Percentiles rank a stretch among this genome's conserved stretches.
Conservation (phyloP, 2,113 vertebrate genomes). For the Eurypyga helias region DNA sequence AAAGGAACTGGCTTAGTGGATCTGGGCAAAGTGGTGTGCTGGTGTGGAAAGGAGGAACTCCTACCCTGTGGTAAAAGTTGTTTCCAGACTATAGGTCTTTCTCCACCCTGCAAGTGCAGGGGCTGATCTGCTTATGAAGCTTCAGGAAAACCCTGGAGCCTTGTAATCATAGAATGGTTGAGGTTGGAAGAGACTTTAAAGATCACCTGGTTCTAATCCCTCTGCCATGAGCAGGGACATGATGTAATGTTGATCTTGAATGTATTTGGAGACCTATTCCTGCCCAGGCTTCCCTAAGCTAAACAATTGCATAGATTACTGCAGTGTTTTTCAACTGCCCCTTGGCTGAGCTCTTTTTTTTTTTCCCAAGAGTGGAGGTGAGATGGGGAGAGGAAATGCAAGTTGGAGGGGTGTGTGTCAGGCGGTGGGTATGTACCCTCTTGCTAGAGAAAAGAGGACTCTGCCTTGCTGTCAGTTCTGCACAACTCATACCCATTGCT, state of each 20-base stretch:
- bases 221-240: too few species aligned
- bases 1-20: not conserved
- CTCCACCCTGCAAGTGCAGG: not conserved
- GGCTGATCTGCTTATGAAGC: not conserved
- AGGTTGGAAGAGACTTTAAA: too few species aligned
- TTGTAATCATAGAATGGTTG: not conserved
- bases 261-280: not conserved
- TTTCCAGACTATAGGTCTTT: not conserved
- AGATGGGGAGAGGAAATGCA: not conserved
- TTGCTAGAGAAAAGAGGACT: not conserved
- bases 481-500: accelerated
- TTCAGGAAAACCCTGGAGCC: not conserved
- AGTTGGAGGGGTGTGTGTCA: not conserved
- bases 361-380: not conserved
- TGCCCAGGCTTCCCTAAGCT: not conserved
- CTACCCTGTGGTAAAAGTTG: not conserved
- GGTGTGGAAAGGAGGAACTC: not conserved
- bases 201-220: too few species aligned
- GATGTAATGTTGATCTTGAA: not conserved
- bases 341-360: not conserved
- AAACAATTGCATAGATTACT: not conserved
- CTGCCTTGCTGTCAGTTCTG: not conserved
- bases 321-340: not conserved
- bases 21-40: not conserved
- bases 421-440: not conserved